Base-by-base conservation (phyloP, 1,140 invertebrate species). In the Brachionus koreanus region DNA sequence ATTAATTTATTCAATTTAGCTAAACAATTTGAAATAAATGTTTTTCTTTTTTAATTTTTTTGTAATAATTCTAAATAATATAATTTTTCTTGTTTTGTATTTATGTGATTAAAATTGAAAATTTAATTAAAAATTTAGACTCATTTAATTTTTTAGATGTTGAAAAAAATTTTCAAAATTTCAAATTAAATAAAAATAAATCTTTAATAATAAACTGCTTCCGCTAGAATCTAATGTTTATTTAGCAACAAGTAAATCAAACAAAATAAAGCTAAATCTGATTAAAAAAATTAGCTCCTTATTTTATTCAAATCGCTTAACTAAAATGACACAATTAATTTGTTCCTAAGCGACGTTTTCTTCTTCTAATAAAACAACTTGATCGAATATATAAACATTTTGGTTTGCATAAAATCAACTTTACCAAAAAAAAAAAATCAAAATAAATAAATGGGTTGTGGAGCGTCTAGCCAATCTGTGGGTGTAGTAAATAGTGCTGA, bases 311-410 rank as follows among this genome's bases (percentile, higher is more conserved):
- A 42, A 69, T 19, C 33, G 35, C n/a, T 65, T 65, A n/a, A 65
- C 12, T 65, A 69, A 39, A 37, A 39, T 39, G 35, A 69, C 65
- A 39, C 37, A 69, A 33, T 74, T 74, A 74, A 74, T 74, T 74
- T 35, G 69, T 74, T 74, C 43, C 69, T 49, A 46, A 74, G 69
- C 69, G 69, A 74, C 69, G 12, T 74, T 74, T 23, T 9, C 19
- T 69, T 19, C 16, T 19, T 12, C 6, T 9, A 7, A 57, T 16
- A 57, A 69, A 69, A 25, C 19, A 63, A 63, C 23, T 39, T 65
- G 12, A 65, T 33, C 25, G 29, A 65, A n/a, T 65, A 65, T 33
- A 65, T 65, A 69, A 39, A 35, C 37, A 37, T 69, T n/a, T 39
- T 33, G 63, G 63, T 65, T 65, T 9, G 13, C 35, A 39, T 42